These are phyloP conservation scores for Heliopora coerulea DNA, from an alignment of 92 coral and sea anemone genomes.

Conservation along the genomic window DNA sequence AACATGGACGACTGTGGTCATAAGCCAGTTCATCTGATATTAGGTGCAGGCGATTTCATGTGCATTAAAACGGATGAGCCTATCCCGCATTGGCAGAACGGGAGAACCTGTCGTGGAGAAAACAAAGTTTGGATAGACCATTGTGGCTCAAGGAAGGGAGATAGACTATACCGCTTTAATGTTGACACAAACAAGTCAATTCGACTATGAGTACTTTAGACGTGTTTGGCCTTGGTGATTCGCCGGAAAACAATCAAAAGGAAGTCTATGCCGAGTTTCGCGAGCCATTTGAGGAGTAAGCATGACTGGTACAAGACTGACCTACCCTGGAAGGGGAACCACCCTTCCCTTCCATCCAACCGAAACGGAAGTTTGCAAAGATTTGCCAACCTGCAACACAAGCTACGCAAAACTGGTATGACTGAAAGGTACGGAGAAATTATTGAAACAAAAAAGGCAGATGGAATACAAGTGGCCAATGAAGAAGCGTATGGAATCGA, in stretches of 20 bases:
- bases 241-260: slow-evolving; percentile 16
- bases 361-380: no score
- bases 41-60: slow-evolving; percentile 24
- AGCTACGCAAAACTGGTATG: no score
- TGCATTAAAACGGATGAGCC: slow-evolving; percentile 2
- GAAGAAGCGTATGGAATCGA: no score
- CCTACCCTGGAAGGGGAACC: no score
- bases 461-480: no score
- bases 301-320: no score
- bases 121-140: slow-evolving; percentile 32
- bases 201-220: slow-evolving; percentile 26
- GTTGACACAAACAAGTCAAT: slow-evolving; percentile 19
- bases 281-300: slow-evolving; percentile 18
- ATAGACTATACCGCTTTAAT: slow-evolving; percentile 9
- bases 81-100: no score
- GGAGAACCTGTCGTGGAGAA: slow-evolving; percentile 31
- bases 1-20: slow-evolving; percentile 8
- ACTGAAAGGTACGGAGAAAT: no score
- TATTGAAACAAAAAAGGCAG: no score
- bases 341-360: no score
- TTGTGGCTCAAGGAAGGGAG: slow-evolving; percentile 14
- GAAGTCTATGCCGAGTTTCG: slow-evolving; percentile 16
- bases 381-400: no score
- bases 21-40: slow-evolving; percentile 26
- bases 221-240: slow-evolving; percentile 6